Evolutionary conservation across 2,797 vertebrate genomes (phyloP), one percentile per base, ranked within the genome.

Genomic region (Balearica regulorum): DNA sequence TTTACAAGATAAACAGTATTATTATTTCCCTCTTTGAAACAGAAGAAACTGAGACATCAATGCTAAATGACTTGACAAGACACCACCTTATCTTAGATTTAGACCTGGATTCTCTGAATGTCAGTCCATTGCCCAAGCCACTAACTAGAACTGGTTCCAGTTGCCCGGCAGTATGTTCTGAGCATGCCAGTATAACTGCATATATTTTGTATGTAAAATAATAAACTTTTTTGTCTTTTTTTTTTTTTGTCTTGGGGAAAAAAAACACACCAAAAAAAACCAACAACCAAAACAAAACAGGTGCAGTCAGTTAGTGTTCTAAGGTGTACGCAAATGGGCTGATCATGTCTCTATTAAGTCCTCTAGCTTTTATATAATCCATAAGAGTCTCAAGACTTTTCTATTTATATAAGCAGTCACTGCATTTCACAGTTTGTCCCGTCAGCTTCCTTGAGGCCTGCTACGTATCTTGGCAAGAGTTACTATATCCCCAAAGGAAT

Each of bases 381-480:
- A 43, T 76, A 58, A 70, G 53, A 76, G 16, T 54, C 48, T 44
- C 25, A 66, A 87, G 66, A 48, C 13, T 91, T 81, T 75, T 80
- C 11, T 57, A 55, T 57, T 81, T 94, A 39, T 48, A 43, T 24
- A 81, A 88, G 26, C 80, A 87, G 44, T 4, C 46, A 46, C 22
- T 80, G 37, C 20, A 68, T 84, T 91, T 95, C 85, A 84, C 77
- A 61, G 51, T 89, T 87, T 93, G 43, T 89, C 48, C 73, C 93
- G 20, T 57, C 70, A 90, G 16, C 39, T 91, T 94, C 51, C 83
- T 87, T 81, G 28, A 89, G 83, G 48, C 11, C n/a, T 44, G 41
- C 75, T 81, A 14, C 22, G 7, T 44, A 35, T 54, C 57, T 89
- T 76, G 68, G 61, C 54, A 91, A 46, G 72, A 70, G 22, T 10